These are phyloP conservation scores for Nomada goodeniana DNA, from an alignment of 2,888 invertebrate genomes.

Conservation along the genomic window DNA sequence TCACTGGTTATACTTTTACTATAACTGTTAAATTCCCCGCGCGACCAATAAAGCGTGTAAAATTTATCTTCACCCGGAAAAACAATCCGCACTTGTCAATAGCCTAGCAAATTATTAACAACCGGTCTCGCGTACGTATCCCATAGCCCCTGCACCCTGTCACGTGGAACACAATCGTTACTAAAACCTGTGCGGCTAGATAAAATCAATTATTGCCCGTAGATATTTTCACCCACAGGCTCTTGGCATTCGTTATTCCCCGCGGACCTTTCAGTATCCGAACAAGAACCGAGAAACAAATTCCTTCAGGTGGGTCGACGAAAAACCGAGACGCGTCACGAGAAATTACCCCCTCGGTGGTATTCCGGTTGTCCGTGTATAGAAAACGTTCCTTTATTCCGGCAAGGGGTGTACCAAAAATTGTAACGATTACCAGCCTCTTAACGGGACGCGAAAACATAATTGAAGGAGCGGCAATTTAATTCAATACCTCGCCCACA, in stretches of 20 bases:
- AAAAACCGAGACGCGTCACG: slow-evolving; percentile 2
- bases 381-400: neutral
- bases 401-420: neutral
- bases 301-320: neutral
- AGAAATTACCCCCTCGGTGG: neutral
- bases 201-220: slow-evolving; percentile 9
- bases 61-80: neutral
- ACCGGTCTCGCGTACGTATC: neutral
- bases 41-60: neutral
- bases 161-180: neutral
- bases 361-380: neutral
- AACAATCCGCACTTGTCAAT: slow-evolving; percentile 10
- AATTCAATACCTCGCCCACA: slow-evolving; percentile 28
- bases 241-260: neutral
- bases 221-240: neutral
- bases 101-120: neutral
- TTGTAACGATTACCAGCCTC: slow-evolving; percentile 39
- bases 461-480: slow-evolving; percentile 35
- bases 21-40: slow-evolving; percentile 2
- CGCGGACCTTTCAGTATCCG: neutral
- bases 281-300: neutral
- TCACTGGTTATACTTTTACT: neutral
- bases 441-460: slow-evolving; percentile 37
- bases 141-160: no score
- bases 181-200: neutral